A percentile compares a stretch with the other conserved stretches of the same genome.
Conservation (phyloP, 1,140 invertebrate species). For the Drosophila sproati region DNA sequence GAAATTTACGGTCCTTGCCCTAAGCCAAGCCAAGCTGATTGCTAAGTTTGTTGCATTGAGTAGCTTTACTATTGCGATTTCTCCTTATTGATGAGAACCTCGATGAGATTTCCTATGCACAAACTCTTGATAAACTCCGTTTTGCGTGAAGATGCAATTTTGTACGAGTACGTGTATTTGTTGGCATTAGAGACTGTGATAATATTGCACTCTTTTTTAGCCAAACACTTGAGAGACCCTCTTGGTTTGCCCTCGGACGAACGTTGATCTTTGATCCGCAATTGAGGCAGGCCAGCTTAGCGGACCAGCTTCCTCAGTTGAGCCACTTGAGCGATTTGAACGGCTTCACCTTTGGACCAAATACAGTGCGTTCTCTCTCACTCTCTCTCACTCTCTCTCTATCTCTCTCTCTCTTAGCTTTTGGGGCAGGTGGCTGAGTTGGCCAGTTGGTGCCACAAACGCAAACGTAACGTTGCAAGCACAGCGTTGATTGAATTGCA, state of each 20-base stretch:
- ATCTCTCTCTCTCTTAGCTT: slow-evolving; percentile 35
- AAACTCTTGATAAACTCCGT: too few relatives aligned
- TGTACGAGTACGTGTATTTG: background rate
- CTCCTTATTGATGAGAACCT: too few relatives aligned
- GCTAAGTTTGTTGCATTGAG: too few relatives aligned
- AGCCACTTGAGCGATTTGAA: slow-evolving; percentile 39
- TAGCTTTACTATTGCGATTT: too few relatives aligned
- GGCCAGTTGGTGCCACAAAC: slow-evolving; percentile 26
- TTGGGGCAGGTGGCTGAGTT: slow-evolving; percentile 57
- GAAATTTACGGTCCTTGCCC: too few relatives aligned
- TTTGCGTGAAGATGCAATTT: too few relatives aligned
- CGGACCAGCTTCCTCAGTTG: slow-evolving; percentile 62
- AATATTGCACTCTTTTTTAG: slow-evolving; percentile 17
- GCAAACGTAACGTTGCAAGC: slow-evolving; percentile 1
- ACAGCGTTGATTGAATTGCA: slow-evolving; percentile 78
- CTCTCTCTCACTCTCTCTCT: too few relatives aligned
- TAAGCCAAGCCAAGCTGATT: too few relatives aligned
- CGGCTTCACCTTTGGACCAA: slow-evolving; percentile 41
- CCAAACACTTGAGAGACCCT: slow-evolving; percentile 27
- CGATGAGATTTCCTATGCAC: too few relatives aligned
- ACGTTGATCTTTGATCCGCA: slow-evolving; percentile 73
- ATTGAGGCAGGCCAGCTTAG: slow-evolving; percentile 31
- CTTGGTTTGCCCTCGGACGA: slow-evolving; percentile 42
- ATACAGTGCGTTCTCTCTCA: background rate
- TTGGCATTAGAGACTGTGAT: slow-evolving; percentile 28